A percentile compares a stretch with the other conserved stretches of the same genome.
Evolutionary conservation across 2,113 vertebrate genomes (phyloP).

Genomic region (Hippoglossus stenolepis): DNA sequence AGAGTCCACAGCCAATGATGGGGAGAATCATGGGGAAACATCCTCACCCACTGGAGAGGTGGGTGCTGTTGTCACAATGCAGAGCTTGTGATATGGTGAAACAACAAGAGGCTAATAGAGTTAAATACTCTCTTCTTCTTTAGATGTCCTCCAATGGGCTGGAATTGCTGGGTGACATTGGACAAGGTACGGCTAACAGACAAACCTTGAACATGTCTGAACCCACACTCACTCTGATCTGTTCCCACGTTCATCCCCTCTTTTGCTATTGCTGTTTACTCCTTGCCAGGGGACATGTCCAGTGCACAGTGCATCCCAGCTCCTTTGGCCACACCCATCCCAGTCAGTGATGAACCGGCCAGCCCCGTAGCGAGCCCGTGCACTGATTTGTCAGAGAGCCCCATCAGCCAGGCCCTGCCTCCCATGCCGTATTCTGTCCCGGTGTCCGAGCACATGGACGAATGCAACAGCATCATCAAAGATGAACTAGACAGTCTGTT

Average conservation of each 20-base stretch:
- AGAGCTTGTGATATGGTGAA: background rate
- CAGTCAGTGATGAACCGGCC: conserved; percentile 84
- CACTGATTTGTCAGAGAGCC: conserved; percentile 82
- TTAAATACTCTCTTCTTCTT: background rate
- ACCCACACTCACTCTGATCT: background rate
- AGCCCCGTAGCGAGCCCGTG: conserved; percentile 77
- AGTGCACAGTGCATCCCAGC: conserved; percentile 86
- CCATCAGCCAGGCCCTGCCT: conserved; percentile 81
- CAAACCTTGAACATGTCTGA: background rate
- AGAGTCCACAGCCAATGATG: conserved; percentile 73
- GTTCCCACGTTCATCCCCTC: background rate
- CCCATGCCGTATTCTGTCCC: conserved; percentile 85
- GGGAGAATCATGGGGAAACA: conserved; percentile 76
- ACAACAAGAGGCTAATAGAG: background rate
- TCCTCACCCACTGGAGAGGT: conserved; percentile 82
- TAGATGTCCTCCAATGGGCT: conserved; percentile 90
- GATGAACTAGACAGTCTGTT: conserved; percentile 91
- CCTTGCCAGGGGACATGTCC: conserved; percentile 68
- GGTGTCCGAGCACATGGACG: conserved; percentile 90
- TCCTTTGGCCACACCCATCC: conserved; percentile 84
- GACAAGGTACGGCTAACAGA: conserved; percentile 84
- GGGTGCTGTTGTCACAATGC: conserved; percentile 12
- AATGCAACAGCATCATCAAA: conserved; percentile 88
- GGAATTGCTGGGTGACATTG: conserved; percentile 93
- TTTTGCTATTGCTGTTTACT: background rate